Evolutionary conservation across 2,888 invertebrate species (phyloP), one percentile per base, ranked within the genome.

Genomic region (Sialis fuliginosa): DNA sequence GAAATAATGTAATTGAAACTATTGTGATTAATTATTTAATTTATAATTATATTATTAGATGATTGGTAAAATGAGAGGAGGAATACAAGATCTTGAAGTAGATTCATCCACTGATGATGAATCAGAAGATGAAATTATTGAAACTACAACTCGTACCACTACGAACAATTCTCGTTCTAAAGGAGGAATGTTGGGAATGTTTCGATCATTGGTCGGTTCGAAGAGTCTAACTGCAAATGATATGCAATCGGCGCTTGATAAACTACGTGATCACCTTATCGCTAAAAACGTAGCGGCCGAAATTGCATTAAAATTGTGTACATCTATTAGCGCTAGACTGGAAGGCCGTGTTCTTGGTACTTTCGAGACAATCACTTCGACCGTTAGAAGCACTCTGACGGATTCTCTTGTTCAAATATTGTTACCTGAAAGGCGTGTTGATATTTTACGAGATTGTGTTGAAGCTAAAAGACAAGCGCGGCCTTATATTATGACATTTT

Each of bases 231-330:
- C 83, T 0, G 70, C 72, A 2, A 80, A 81, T 39, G 83, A 87
- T 53, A 81, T 98, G 75, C 72, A 75, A 45, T 87, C 93, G 0
- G 86, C 80, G 22, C 67, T 99, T 56, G 95, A 95, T 44, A 92
- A 95, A 65, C 72, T 99, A 69, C 84, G 84, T 50, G 96, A 97
- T 63, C 96, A 95, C 62, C 73, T 99, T 47, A 96, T 98, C 55
- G 72, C 79, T 1, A 99, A 99, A 67, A 99, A 99, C 65, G 98
- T 99, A 0, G 98, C 98, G 8, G 68, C 92, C 0, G 97, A 99
- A 57, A 96, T 99, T 57, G 82, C 98, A 1, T 74, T 75, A 51
- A 95, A 93, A 61, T 71, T 99, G 30, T 96, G 96, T 62, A 88
- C 93, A 47, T 93, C 93, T 0, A 91, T 97, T 1, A 81, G 87